Evolutionary conservation across 2,113 vertebrate species (phyloP), one percentile per base, ranked within the genome.

Genomic region (Onychostruthus taczanowskii): DNA sequence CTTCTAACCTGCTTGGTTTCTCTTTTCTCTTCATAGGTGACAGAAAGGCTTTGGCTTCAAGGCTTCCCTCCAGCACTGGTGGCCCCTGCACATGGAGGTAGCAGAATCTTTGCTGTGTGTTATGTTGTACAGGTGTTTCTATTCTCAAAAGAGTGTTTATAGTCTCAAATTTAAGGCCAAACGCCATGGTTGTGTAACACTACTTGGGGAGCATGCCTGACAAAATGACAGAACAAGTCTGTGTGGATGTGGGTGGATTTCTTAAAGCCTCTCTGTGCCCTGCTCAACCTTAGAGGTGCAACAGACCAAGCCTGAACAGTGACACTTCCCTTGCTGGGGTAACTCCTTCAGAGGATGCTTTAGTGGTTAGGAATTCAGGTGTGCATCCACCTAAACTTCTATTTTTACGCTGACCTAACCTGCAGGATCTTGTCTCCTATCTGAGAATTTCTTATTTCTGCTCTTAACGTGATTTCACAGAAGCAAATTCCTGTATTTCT

Each of bases 191-290:
- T 83, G 89, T 19, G 33, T 76, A 82, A 47, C 33, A 50, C 62
- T 74, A 44, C 75, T 87, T 91, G 85, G 82, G 94, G 94, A 91
- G 87, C 0, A 56, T 91, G 62, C 55, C 73, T 87, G 90, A 88
- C 33, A 63, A 95, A 95, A 90, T 27, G 56, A 84, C 85, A 95
- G 94, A 96, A 87, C 74, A 76, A 92, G 69, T 91, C 87, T 95
- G 80, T 83, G 39, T 70, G 58, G n/a, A 17, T 37, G 84, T 41
- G 37, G 6, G 28, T 92, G 86, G 83, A 62, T 93, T 95, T 91
- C 70, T 86, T 73, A 86, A 0, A 35, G 93, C 55, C 92, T 67
- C 47, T 53, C 22, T 64, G 16, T 26, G 46, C 8, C 7, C 62
- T 81, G 43, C n/a, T 66, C 14, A 23, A 1, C 28, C 20, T 58